These are phyloP conservation scores for Stomorhina lunata DNA, from an alignment of 2,888 invertebrate genomes.

Conservation along the genomic window DNA sequence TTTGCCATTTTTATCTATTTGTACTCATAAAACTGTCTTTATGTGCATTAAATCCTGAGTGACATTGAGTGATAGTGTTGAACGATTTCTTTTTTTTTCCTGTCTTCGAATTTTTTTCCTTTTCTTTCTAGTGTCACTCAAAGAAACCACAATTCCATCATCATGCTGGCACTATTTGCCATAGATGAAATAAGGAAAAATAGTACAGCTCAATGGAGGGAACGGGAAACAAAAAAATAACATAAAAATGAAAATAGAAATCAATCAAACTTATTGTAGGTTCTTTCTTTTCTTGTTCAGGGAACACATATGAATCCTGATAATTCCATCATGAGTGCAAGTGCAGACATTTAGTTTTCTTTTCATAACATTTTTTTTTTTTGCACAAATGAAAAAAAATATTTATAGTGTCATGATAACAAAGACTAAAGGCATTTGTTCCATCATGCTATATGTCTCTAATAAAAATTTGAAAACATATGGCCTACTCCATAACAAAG, in stretches of 20 bases:
- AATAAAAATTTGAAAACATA: background rate
- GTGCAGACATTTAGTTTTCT: slow-evolving; percentile 48
- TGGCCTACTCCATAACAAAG: background rate
- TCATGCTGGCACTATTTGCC: slow-evolving; percentile 42
- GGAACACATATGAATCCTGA: slow-evolving; percentile 57
- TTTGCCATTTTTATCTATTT: slow-evolving; percentile 47
- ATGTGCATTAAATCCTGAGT: slow-evolving; percentile 51
- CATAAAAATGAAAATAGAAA: slow-evolving; percentile 43
- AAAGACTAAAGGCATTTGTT: slow-evolving; percentile 41
- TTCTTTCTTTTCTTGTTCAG: slow-evolving; percentile 19
- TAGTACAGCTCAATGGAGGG: background rate
- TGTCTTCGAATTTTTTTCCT: slow-evolving; percentile 21
- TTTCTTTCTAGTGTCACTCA: slow-evolving; percentile 53
- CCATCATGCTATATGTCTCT: slow-evolving; percentile 11
- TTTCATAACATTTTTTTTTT: slow-evolving; percentile 1
- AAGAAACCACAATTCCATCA: slow-evolving; percentile 62
- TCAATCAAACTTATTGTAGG: slow-evolving; percentile 62
- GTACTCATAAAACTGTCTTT: slow-evolving; percentile 53
- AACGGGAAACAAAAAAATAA: slow-evolving; percentile 8
- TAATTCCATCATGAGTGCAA: slow-evolving; percentile 52
- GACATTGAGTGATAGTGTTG: slow-evolving; percentile 65
- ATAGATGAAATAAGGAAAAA: slow-evolving; percentile 16
- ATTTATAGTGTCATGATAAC: slow-evolving; percentile 51
- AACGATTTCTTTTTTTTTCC: slow-evolving; percentile 22
- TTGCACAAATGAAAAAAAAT: background rate